Conservation (phyloP, 2,113 vertebrate genomes). For the Arenaria interpres region DNA sequence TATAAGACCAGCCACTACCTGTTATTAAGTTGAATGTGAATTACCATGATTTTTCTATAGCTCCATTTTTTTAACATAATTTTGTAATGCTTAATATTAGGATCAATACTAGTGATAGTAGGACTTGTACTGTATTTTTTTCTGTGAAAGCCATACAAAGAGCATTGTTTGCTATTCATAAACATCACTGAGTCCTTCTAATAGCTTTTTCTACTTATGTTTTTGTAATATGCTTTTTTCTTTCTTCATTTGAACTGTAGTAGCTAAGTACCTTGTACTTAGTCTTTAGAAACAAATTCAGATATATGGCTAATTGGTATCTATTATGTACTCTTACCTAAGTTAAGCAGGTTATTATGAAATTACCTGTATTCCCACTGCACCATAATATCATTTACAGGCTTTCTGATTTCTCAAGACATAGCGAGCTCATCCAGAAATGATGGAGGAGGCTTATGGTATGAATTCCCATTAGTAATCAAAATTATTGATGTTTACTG, state of each 20-base stretch:
- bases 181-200: background rate
- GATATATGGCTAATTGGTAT: background rate
- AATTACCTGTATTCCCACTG: slow-evolving; percentile 19
- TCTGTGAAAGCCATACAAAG: background rate
- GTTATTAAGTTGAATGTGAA: background rate
- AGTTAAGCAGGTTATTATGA: slow-evolving; percentile 28
- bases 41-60: background rate
- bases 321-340: background rate
- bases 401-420: slow-evolving; percentile 6
- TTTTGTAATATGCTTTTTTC: background rate
- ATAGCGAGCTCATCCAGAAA: background rate
- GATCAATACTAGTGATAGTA: background rate
- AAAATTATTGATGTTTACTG: slow-evolving; percentile 36
- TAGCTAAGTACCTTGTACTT: background rate
- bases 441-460: background rate
- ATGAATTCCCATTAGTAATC: slow-evolving; percentile 18
- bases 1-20: background rate
- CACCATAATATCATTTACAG: background rate
- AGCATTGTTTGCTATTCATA: background rate
- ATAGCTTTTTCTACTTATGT: background rate
- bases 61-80: background rate
- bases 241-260: background rate
- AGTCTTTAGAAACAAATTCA: background rate
- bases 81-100: background rate
- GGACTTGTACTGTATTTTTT: background rate